Evolutionary conservation across 1,140 invertebrate species (phyloP), one percentile per base, ranked within the genome.

Genomic region (Drosophila nigrodunni): DNA sequence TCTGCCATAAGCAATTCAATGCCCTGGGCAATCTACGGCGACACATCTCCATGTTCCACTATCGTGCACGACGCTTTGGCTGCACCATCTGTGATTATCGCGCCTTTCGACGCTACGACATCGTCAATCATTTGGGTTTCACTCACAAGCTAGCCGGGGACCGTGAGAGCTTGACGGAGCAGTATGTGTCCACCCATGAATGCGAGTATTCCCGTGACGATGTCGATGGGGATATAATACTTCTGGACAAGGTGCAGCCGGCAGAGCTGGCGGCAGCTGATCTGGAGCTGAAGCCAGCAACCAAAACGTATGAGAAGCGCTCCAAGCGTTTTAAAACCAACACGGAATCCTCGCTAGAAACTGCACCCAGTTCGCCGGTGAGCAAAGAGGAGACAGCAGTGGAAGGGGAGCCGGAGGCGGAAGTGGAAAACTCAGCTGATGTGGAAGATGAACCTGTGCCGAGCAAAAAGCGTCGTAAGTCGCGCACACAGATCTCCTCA

Each of bases 61-160:
- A 94, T 78, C 93, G 94, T 82, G 80, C 86, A 0, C 91, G 93
- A 41, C 92, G 93, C 9, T 95, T 94, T 55, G 93, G 93, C 15
- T 95, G 94, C 80, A 94, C 94, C 83, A 72, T 94, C 5, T 95
- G 94, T 72, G 94, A 94, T 43, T 94, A 93, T 76, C 94, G 94
- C 71, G 92, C 94, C 69, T 94, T 94, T 57, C 82, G 93, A 11
- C 94, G 93, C 61, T 93, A 93, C 30, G 93, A 94, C 74, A 92
- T 94, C 35, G 92, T 94, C 7, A 94, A 94, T 77, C 94, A 95
- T 71, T 91, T 94, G 3, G 93, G 93, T 54, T 89, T 93, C 57
- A 93, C 93, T 3, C 94, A 94, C 77, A 81, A 87, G 13, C 81
- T 92, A 11, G 78, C 79, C 4, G 91, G 87, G 1, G 91, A 92